Evolutionary conservation across 37 sponge, comb jelly and placozoan genomes (phyloP), one percentile per base, ranked within the genome.

Genomic region (Petrosia ficiformis): DNA sequence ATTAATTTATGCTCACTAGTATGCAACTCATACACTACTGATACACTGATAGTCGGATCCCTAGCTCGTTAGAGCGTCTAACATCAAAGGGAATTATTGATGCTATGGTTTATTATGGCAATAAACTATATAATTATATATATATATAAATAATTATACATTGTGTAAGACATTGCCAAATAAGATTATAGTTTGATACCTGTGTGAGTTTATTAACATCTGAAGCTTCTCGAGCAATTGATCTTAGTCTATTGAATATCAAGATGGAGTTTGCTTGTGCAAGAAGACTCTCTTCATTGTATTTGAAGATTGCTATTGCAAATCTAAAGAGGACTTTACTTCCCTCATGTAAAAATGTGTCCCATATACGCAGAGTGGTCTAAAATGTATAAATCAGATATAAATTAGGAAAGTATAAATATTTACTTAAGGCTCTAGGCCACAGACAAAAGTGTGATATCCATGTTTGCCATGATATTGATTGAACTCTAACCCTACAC

Each of bases 331-430:
- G 77, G 16, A 97, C 88, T 75, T 96, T 96, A 67, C 81, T 81
- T 3, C 98, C 98, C 68, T 97, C 98, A 63, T 92, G 94, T 39
- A 97, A 84, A 75, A 97, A 97, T 24, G 85, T 79, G 67, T 97
- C 98, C 98, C 98, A 97, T 43, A 97, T 92, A 1, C 84, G 72
- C n/a, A 92, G 57, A 87, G 86, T 86, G 6, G 84, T 80, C 79
- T 93, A 71, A 4, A 63, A 58, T 42, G n/a, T 8, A 73, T 3
- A 73, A 38, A 3, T 11, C n/a, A 30, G 57, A 33, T n/a, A n/a
- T n/a, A n/a, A n/a, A n/a, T n/a, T n/a, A n/a, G n/a, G n/a, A n/a
- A n/a, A n/a, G 24, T 14, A 21, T n/a, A 22, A 11, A 22, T 65
- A 11, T 22, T 11, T 30, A 14, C 16, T n/a, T 28, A 30, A 65